A percentile compares a stretch with the other conserved stretches of the same genome.
Conservation (phyloP, 2,797 vertebrate species). For the Rhyacichthys aspro region DNA sequence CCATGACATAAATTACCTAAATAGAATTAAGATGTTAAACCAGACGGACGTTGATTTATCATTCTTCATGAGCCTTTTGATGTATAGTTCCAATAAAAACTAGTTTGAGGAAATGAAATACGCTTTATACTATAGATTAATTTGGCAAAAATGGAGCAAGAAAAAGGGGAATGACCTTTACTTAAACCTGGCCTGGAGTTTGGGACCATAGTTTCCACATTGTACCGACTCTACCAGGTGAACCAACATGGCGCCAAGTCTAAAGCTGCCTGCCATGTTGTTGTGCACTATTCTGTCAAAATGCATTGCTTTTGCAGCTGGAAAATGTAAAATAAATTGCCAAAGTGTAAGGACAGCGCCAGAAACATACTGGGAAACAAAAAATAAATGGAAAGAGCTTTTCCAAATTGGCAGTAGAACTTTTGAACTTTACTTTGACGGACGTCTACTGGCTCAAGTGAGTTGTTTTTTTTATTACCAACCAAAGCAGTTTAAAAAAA, state of each 20-base stretch:
- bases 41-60: too few species aligned
- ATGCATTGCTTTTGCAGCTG: slow-evolving; percentile 6
- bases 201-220: neutral
- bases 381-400: slow-evolving; percentile 6
- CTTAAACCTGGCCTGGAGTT: neutral
- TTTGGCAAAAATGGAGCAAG: too few species aligned
- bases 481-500: neutral
- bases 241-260: neutral
- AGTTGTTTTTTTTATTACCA: neutral
- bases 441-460: neutral
- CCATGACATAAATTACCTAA: too few species aligned
- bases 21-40: too few species aligned
- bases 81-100: too few species aligned
- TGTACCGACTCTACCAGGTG: neutral
- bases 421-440: neutral
- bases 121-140: too few species aligned
- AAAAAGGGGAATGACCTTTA: too few species aligned
- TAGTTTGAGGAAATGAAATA: too few species aligned
- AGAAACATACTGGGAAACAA: slow-evolving; percentile 26
- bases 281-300: neutral
- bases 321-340: slow-evolving; percentile 14
- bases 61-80: too few species aligned
- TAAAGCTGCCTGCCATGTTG: neutral
- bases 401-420: slow-evolving; percentile 12
- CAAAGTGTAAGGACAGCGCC: slow-evolving; percentile 12